phyloP scores from a whole-genome alignment of 2,888 invertebrate species.

The Vesta saturnalis region DNA sequence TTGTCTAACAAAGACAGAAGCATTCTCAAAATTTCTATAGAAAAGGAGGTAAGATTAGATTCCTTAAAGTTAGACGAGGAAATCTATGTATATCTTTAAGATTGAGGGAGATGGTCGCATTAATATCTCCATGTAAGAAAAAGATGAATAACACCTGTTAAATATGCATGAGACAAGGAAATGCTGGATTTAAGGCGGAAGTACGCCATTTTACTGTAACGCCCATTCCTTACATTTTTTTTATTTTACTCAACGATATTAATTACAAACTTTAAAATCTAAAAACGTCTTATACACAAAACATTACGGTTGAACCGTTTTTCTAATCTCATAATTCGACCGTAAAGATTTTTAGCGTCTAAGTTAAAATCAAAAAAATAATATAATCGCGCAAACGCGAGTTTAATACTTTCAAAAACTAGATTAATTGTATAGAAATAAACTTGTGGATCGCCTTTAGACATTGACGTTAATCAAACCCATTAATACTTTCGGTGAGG shows the following conservation, averaged over 20 bases:
- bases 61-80: slow-evolving; percentile 36
- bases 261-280: not conserved
- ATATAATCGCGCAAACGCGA: too few relatives aligned
- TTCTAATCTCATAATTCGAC: too few relatives aligned
- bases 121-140: slow-evolving; percentile 38
- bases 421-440: too few relatives aligned
- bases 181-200: slow-evolving; percentile 61
- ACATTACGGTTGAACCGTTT: too few relatives aligned
- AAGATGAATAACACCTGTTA: slow-evolving; percentile 56
- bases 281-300: too few relatives aligned
- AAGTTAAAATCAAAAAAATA: too few relatives aligned
- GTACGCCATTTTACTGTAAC: slow-evolving; percentile 58
- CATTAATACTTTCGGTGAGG: too few relatives aligned
- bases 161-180: slow-evolving; percentile 61
- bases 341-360: too few relatives aligned
- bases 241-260: not conserved
- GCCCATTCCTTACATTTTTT: slow-evolving; percentile 48
- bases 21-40: slow-evolving; percentile 36
- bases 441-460: too few relatives aligned
- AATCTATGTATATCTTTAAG: slow-evolving; percentile 38
- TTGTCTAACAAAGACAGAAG: slow-evolving; percentile 34
- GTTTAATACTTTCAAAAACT: too few relatives aligned
- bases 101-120: slow-evolving; percentile 36
- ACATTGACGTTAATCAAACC: too few relatives aligned
- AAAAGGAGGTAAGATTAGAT: slow-evolving; percentile 39